A percentile compares a stretch with the other conserved stretches of the same genome.
phyloP scores from a whole-genome alignment of 30 jellyfish, hydroid and myxozoan species.

The Hydractinia symbiolongicarpus region DNA sequence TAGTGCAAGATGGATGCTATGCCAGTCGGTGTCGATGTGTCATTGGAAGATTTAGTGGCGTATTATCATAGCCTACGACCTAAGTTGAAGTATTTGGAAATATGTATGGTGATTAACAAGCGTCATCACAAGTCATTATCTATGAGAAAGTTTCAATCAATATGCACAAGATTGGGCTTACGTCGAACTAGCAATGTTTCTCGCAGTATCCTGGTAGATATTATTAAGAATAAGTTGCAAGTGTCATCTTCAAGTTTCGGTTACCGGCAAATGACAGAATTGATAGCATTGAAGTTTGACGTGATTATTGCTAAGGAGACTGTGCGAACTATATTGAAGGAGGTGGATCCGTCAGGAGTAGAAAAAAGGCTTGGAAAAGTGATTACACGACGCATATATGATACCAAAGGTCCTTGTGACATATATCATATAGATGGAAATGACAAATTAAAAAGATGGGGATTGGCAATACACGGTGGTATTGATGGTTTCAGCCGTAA shows the following conservation, averaged over 20 bases:
- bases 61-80: too few relatives aligned
- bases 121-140: neutral
- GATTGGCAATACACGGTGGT: too few relatives aligned
- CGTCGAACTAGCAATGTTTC: neutral
- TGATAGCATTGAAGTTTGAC: neutral
- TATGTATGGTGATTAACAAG: neutral
- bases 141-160: neutral
- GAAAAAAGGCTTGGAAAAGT: too few relatives aligned
- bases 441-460: conserved; percentile 1
- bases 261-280: conserved; percentile 6
- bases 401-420: conserved; percentile 21
- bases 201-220: neutral
- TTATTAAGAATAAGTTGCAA: neutral
- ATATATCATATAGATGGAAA: conserved; percentile 24
- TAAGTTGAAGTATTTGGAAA: neutral
- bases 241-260: neutral
- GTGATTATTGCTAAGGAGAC: conserved; percentile 17
- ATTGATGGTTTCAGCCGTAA: too few relatives aligned
- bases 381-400: neutral
- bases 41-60: too few relatives aligned
- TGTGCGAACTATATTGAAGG: neutral
- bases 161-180: neutral
- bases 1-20: too few relatives aligned
- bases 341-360: conserved; percentile 16
- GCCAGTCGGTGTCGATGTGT: too few relatives aligned